Evolutionary conservation across 2,113 vertebrate species (phyloP), one percentile per base, ranked within the genome.

Genomic region (Leucopternis melanops): DNA sequence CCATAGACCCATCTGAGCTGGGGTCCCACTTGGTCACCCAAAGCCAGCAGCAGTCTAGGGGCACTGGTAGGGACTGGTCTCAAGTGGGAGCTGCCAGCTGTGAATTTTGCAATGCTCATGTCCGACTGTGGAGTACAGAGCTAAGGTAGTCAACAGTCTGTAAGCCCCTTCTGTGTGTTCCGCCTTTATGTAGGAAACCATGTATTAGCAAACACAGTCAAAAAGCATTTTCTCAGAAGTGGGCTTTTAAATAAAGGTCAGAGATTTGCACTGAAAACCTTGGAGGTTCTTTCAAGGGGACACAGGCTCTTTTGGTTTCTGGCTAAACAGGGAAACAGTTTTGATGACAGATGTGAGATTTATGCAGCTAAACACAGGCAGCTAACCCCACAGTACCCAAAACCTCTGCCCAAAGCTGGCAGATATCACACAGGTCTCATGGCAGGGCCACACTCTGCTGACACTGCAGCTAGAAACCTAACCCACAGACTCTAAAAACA

Each of bases 191-290:
- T 8, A 73, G 54, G 59, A 84, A 77, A 54, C 15, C 0, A 1
- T 65, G 45, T 55, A 16, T 73, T 87, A 91, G 69, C 70, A 92
- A 91, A 71, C 49, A 58, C 65, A 11, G 31, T 42, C 54, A 73
- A 81, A 94, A 88, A 77, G 6, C 21, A 40, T 95, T 94, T 94
- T 61, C 81, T 70, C 23, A 49, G 38, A 77, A 89, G 40, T 25
- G 9, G 38, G 58, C 7, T 92, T 93, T 95, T 77, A 81, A 77
- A 59, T 88, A 97, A 96, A 96, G 95, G 87, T 87, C 92, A 93
- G 79, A 88, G 92, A 90, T 91, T 59, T 92, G 63, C 50, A 57
- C 50, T 88, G 50, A 80, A 92, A 96, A n/a, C n/a, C n/a, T n/a
- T n/a, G n/a, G n/a, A n/a, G n/a, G n/a, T n/a, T n/a, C n/a, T n/a